A percentile compares a stretch with the other conserved stretches of the same genome.
phyloP scores from a whole-genome alignment of 2,888 invertebrate genomes.

The Pyrgus malvae region DNA sequence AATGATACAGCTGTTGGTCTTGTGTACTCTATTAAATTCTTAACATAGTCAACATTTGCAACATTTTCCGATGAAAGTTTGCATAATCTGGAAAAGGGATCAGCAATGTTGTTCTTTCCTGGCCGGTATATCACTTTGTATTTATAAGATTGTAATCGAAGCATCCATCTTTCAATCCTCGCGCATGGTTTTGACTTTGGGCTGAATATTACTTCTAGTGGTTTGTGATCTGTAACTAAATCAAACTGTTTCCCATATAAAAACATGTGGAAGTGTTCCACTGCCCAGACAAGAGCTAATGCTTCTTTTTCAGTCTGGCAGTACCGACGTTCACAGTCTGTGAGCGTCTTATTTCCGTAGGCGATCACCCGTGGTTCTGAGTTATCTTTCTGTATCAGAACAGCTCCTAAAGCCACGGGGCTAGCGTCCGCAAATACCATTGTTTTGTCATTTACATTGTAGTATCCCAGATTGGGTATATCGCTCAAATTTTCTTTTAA shows the following conservation, averaged over 20 bases:
- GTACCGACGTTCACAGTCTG: slow-evolving; percentile 37
- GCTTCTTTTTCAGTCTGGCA: slow-evolving; percentile 44
- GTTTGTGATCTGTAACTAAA: slow-evolving; percentile 33
- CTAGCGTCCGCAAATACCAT: slow-evolving; percentile 36
- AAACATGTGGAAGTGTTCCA: slow-evolving; percentile 36
- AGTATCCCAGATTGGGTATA: slow-evolving; percentile 29
- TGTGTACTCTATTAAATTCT: not conserved
- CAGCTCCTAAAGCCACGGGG: slow-evolving; percentile 35
- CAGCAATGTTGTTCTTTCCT: slow-evolving; percentile 1
- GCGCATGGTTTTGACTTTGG: slow-evolving; percentile 5
- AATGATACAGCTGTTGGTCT: not conserved
- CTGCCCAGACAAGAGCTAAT: slow-evolving; percentile 38
- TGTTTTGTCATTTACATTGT: slow-evolving; percentile 31
- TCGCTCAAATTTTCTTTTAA: not conserved
- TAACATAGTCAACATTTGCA: not conserved
- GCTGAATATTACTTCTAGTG: slow-evolving; percentile 13
- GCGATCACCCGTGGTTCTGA: slow-evolving; percentile 33
- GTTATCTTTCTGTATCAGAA: slow-evolving; percentile 30
- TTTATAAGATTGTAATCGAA: not conserved
- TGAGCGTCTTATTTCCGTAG: slow-evolving; percentile 38
- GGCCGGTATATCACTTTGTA: not conserved
- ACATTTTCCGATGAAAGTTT: not conserved
- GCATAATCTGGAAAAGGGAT: not conserved
- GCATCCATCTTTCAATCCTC: slow-evolving; percentile 3
- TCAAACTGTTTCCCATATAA: slow-evolving; percentile 39